A percentile compares a stretch with the other conserved stretches of the same genome.
Conservation (phyloP, 2,888 invertebrate species). For the Archips crataeganus region DNA sequence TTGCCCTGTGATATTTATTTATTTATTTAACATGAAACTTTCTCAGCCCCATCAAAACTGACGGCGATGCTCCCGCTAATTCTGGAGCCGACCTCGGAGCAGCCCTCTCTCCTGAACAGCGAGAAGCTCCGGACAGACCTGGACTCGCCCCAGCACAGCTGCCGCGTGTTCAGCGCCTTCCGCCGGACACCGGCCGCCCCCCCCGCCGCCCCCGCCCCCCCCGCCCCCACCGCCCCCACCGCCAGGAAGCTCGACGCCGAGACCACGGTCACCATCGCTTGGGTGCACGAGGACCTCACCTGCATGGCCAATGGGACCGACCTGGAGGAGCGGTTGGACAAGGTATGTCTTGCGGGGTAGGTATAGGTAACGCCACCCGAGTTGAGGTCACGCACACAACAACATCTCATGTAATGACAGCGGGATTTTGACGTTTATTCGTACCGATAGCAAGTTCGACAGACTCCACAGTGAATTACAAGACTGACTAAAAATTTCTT, state of each 20-base stretch:
- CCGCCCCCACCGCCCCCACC: no score
- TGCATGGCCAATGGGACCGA: constrained; percentile 53
- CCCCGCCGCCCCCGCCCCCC: no score
- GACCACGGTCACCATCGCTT: constrained; percentile 50
- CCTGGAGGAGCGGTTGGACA: constrained; percentile 54
- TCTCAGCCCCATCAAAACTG: constrained; percentile 62
- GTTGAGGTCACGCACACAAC: no score
- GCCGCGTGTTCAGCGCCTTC: constrained; percentile 68
- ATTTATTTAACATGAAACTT: neutral
- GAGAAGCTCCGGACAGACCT: constrained; percentile 66
- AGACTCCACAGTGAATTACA: no score
- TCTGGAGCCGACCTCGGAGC: constrained; percentile 58
- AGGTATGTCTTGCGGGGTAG: constrained; percentile 54
- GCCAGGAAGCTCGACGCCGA: constrained; percentile 43
- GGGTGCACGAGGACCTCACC: constrained; percentile 63
- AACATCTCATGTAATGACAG: no score
- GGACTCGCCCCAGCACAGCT: constrained; percentile 61
- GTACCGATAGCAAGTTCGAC: no score
- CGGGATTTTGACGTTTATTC: no score
- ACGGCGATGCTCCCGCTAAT: constrained; percentile 60
- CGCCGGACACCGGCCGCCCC: constrained; percentile 63
- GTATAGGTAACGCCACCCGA: no score
- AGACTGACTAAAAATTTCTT: no score
- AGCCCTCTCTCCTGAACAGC: constrained; percentile 64
- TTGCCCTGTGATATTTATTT: no score